Evolutionary conservation across 2,797 vertebrate genomes (phyloP), one percentile per base, ranked within the genome.

Genomic region (Lates japonicus): DNA sequence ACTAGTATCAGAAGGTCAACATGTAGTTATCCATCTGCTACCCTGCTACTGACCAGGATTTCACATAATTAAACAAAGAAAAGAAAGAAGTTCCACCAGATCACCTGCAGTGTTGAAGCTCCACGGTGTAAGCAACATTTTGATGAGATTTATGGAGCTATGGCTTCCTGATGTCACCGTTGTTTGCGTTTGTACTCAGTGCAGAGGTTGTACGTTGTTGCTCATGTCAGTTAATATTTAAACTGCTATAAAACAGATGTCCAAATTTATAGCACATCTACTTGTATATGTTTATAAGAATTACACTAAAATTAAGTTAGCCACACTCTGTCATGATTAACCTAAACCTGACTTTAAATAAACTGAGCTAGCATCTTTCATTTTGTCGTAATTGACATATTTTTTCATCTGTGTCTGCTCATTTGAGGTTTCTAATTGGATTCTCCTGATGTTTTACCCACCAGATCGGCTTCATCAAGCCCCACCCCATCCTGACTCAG

Each of bases 391-490:
- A 13, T 12, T 73, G 25, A 55, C 44, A 67, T 19, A 54, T 49
- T 58, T 41, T 64, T 31, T 41, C 48, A 46, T 41, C 41, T 62
- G 35, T 58, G 11, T 62, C 46, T 68, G 12, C 9, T 68, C 19
- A 33, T 75, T 16, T 71, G 11, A 65, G 39, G 41, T 55, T 55
- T 48, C 37, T 70, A n/a, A 66, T n/a, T 41, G 11, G 8, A 68
- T 63, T 84, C 37, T 41, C 37, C 1, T 76, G 35, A 57, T 79
- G 54, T 59, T 73, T 71, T 31, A 4, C 44, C 29, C 58, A 20
- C 19, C 85, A 99, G 98, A 80, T 99, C 0, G 98, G 98, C 67
- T 96, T 99, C 82, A 95, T 99, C 84, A 98, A 98, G 85, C 97
- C 97, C 0, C 98, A 99, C 88, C 98, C 97, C 1, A 92, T 97